Base-by-base conservation (phyloP, 92 coral and sea anemone species). In the Micromussa lordhowensis region DNA sequence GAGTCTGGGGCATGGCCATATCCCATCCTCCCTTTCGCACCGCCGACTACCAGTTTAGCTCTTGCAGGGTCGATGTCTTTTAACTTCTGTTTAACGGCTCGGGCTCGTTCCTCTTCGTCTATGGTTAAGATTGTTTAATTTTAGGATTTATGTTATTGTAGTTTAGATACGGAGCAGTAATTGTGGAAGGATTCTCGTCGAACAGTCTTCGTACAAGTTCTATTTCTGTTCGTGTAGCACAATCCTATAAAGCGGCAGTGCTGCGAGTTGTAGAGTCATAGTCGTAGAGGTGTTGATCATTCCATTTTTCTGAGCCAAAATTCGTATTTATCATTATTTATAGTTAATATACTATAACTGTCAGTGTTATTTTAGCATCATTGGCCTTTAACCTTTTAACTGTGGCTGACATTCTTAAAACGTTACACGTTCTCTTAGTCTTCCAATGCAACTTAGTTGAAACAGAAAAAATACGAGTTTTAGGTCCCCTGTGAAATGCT, bases 1-100 rank as follows among this genome's bases (percentile, higher is more conserved):
- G 95, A 84, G 82, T 95, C 98, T 78, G 98, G 96, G 79, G 93
- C 98, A 40, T 93, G 96, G 63, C 98, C 98, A 78, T 93, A 95
- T 83, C 94, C 94, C 90, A 92, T 85, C 92, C 98, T 83, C 84
- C 98, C 98, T 86, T 93, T 92, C 30, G 96, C 86, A 69, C 98
- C 96, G 87, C 96, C 96, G 40, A 95, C 93, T 22, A 95, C 96
- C 38, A 95, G 86, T 85, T 95, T 95, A 55, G 96, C 92, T 82
- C 90, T 93, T 28, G 87, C 88, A 7, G 89, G 76, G 38, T 95
- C 98, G 80, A 95, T 82, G 44, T 95, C 98, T 68, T 85, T 89
- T 21, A 91, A 49, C 80, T 92, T 93, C 91, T 91, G 98, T 73
- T 90, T 93, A 55, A 93, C 98, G 38, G 85, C 85, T 86, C 94